Percentiles rank a stretch among this genome's conserved stretches.
phyloP scores from a whole-genome alignment of 2,113 vertebrate species.

The Sciurus niger region DNA sequence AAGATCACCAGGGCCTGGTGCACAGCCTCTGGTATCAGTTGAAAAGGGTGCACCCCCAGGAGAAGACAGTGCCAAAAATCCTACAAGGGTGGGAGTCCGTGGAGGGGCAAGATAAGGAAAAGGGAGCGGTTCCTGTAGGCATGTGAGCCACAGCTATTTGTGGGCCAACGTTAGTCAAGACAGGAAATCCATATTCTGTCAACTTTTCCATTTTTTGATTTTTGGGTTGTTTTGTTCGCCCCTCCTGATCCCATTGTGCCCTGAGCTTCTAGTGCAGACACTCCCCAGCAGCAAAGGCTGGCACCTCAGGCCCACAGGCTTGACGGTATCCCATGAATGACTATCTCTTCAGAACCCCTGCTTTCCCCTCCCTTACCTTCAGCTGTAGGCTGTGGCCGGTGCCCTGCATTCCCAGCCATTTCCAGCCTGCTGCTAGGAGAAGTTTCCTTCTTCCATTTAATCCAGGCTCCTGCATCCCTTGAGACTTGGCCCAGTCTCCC shows the following conservation, averaged over 20 bases:
- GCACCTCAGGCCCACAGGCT: neutral
- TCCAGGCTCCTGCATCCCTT: neutral
- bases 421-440: too few relatives aligned
- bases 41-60: neutral
- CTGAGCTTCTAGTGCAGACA: neutral
- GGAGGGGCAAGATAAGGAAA: neutral
- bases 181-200: slow-evolving; percentile 22
- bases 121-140: neutral
- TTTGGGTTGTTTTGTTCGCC: neutral
- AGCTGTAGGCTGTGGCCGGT: accelerated
- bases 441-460: neutral
- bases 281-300: too few relatives aligned
- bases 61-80: neutral
- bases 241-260: neutral
- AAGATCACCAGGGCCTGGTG: neutral
- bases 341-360: accelerated
- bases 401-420: neutral
- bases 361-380: too few relatives aligned
- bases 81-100: neutral
- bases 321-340: accelerated
- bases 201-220: neutral
- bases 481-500: neutral
- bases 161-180: neutral
- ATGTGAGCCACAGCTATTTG: neutral
- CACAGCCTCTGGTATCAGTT: neutral